A percentile compares a stretch with the other conserved stretches of the same genome.
These are phyloP conservation scores for Cebus imitator DNA, from an alignment of 2,113 vertebrate genomes.

Conservation along the genomic window DNA sequence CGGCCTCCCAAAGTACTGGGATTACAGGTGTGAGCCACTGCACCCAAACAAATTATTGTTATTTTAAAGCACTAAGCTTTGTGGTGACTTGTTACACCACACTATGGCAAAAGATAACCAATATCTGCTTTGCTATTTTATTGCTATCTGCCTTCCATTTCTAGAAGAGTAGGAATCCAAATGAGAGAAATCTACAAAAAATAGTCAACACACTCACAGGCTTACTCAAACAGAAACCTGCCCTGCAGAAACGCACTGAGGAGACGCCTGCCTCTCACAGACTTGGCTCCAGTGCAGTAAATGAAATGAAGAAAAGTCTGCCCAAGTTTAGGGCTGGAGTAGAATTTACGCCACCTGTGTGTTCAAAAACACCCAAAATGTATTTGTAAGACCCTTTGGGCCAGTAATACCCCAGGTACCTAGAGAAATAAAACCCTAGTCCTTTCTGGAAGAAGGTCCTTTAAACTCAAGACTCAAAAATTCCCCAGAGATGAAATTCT, in stretches of 20 bases:
- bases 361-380: neutral
- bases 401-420: neutral
- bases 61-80: neutral
- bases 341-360: conserved; percentile 34
- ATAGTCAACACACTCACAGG: neutral
- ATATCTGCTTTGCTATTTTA: neutral
- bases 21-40: too few species aligned
- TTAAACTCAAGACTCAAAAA: neutral
- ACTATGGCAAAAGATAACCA: neutral
- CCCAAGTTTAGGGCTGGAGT: conserved; percentile 46
- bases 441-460: neutral
- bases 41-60: too few species aligned
- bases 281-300: conserved; percentile 50
- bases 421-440: neutral
- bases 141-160: neutral
- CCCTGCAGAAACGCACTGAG: neutral
- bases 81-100: neutral
- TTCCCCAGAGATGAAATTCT: neutral
- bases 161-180: neutral
- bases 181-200: conserved; percentile 62
- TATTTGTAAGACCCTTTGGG: neutral
- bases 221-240: neutral
- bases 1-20: too few species aligned
- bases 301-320: conserved; percentile 67
- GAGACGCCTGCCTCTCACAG: neutral